Evolutionary conservation across 35 echinoderm and acorn worm species (phyloP).

Genomic region (Chiridota heheva): DNA sequence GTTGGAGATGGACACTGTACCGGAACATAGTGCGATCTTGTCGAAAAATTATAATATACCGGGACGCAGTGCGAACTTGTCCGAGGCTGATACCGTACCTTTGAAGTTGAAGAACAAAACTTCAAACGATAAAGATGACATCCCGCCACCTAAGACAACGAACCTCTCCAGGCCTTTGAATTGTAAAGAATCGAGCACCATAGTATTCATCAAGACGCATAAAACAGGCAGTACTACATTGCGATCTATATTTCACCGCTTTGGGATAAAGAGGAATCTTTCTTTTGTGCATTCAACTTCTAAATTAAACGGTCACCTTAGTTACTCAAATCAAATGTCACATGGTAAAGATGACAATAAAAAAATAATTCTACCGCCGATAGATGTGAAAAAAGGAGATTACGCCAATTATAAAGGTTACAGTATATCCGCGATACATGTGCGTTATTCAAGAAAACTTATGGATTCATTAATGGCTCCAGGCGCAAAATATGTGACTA

Average conservation of each 20-base stretch:
- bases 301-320: slow-evolving; percentile 34
- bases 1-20: no score
- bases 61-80: no score
- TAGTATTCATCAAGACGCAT: slow-evolving; percentile 71
- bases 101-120: no score
- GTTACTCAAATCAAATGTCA: slow-evolving; percentile 21
- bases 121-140: no score
- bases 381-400: slow-evolving; percentile 44
- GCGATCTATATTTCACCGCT: slow-evolving; percentile 54
- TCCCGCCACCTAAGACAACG: no score
- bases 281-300: slow-evolving; percentile 51
- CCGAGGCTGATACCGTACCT: no score
- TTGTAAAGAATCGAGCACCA: slow-evolving; percentile 10
- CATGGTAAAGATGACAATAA: neutral
- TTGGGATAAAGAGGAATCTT: slow-evolving; percentile 29
- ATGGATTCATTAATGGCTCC: slow-evolving; percentile 36
- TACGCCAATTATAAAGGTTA: slow-evolving; percentile 36
- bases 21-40: no score
- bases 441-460: slow-evolving; percentile 36
- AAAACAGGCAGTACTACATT: slow-evolving; percentile 72
- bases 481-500: slow-evolving; percentile 28
- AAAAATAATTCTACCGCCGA: slow-evolving; percentile 41
- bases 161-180: neutral
- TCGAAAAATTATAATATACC: no score
- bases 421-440: slow-evolving; percentile 59